These are phyloP conservation scores for Spodoptera frugiperda DNA, from an alignment of 1,140 invertebrate species.

Conservation along the genomic window DNA sequence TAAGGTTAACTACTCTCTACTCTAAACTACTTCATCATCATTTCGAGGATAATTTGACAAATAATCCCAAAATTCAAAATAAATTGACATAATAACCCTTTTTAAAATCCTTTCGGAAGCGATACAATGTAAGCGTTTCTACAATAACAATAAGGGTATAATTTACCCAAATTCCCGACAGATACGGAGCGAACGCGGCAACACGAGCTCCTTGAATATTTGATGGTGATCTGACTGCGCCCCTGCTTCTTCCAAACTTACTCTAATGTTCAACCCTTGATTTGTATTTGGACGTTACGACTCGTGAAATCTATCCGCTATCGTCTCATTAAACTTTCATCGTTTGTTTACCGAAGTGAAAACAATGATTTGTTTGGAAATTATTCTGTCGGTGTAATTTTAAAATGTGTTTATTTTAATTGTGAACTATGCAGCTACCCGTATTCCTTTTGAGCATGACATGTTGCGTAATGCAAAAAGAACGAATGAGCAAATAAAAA, in stretches of 20 bases:
- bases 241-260: slow-evolving; percentile 46
- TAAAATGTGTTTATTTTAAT: no score
- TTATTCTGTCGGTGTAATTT: background rate
- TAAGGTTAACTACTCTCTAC: background rate
- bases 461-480: no score
- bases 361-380: background rate
- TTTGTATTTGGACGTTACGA: slow-evolving; percentile 47
- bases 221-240: slow-evolving; percentile 53
- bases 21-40: background rate
- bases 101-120: background rate
- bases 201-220: slow-evolving; percentile 52
- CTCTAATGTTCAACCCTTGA: slow-evolving; percentile 58
- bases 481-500: background rate
- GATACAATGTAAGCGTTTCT: slow-evolving; percentile 4
- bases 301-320: slow-evolving; percentile 49
- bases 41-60: no score
- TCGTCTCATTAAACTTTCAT: slow-evolving; percentile 58
- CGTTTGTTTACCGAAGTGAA: slow-evolving; percentile 50
- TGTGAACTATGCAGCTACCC: no score
- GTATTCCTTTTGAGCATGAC: no score
- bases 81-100: background rate
- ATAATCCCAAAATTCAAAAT: no score
- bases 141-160: slow-evolving; percentile 40
- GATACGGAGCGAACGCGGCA: slow-evolving; percentile 37
- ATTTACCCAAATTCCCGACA: slow-evolving; percentile 43